phyloP scores from a whole-genome alignment of 2,113 vertebrate species.

The Rhadina sibilatrix region DNA sequence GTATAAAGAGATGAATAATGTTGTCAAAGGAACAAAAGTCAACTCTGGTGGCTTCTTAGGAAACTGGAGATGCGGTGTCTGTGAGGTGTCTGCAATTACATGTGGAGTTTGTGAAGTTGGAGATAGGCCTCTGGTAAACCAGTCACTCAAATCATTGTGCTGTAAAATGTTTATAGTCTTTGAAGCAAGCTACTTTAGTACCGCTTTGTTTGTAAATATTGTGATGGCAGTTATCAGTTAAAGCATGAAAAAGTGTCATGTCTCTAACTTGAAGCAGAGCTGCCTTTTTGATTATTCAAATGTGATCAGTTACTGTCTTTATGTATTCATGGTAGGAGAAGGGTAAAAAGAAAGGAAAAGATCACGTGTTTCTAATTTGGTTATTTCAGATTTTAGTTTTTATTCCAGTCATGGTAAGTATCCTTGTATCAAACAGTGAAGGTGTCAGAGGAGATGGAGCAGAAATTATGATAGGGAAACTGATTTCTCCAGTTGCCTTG shows the following conservation, averaged over 20 bases:
- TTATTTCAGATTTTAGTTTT: neutral
- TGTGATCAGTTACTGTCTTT: neutral
- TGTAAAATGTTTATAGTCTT: neutral
- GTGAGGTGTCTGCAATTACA: neutral
- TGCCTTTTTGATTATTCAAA: neutral
- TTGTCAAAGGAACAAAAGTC: neutral
- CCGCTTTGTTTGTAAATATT: neutral
- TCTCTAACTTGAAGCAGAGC: neutral
- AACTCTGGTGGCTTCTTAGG: neutral
- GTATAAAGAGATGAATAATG: neutral
- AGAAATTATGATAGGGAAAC: slow-evolving; percentile 13
- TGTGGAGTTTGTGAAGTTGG: neutral
- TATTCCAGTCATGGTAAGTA: neutral
- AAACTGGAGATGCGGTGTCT: neutral
- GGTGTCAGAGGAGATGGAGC: slow-evolving; percentile 10
- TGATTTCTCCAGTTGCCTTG: slow-evolving; percentile 44
- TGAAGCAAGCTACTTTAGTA: neutral
- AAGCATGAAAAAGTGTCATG: neutral
- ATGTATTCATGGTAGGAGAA: neutral
- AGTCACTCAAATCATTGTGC: neutral
- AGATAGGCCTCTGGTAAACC: neutral
- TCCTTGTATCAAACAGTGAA: neutral
- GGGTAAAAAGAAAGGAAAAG: neutral
- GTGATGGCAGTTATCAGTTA: neutral
- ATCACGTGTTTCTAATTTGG: neutral